Evolutionary conservation across 2,797 vertebrate genomes (phyloP), one percentile per base, ranked within the genome.

Genomic region (Poeciliopsis gracilis): DNA sequence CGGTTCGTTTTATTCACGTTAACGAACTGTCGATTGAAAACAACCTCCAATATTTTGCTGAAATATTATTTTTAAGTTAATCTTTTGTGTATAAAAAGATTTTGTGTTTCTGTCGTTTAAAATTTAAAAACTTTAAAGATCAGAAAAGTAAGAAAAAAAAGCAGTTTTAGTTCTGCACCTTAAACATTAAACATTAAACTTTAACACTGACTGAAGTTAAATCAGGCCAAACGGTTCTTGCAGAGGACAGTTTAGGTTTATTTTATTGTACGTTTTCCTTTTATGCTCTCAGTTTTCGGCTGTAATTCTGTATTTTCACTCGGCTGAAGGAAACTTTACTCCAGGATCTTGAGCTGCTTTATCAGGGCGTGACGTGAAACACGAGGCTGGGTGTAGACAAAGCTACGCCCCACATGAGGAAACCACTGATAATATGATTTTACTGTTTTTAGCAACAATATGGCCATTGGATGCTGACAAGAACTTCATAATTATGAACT

Each of bases 361-460:
- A 87, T 87, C 87, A 87, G 88, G 91, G 90, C 2, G 87, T 88
- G 80, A 5, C 55, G 77, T 66, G 25, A 80, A 77, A 0, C 25
- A 53, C 46, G 1, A 67, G 9, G 53, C 73, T 75, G 90, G 90
- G 90, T 12, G 88, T 84, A 73, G 28, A 77, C 61, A n/a, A 53
- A 82, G 84, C 91, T 73, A 87, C 70, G 77, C 77, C 69, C 51
- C 55, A 38, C 13, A 78, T 18, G 75, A 51, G 81, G 89, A 53
- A 63, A 47, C 43, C 36, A n/a, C 82, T 86, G 91, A 93, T 92
- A 91, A 80, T 4, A 55, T 4, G 5, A n/a, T 45, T 10, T 71
- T 5, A 83, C 78, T 38, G 57, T 63, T 75, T 46, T 1, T 0
- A 9, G 41, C 28, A 77, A 87, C 81, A 51, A 81, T 76, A 72